Percentiles rank a stretch among this genome's conserved stretches.
Conservation (phyloP, 2,888 invertebrate genomes). For the Eupithecia centaureata region DNA sequence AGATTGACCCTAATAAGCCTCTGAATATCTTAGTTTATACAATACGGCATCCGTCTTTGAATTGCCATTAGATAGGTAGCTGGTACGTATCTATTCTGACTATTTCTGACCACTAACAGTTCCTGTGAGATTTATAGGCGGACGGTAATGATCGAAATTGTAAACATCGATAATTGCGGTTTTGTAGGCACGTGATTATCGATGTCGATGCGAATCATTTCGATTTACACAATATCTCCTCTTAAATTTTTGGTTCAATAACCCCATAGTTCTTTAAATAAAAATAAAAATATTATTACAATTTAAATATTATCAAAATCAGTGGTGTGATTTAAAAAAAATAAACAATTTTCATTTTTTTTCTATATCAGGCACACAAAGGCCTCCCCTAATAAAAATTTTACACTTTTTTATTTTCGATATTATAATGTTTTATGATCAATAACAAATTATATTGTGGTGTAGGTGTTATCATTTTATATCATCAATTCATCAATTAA, state of each 20-base stretch:
- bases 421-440: no score
- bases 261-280: no score
- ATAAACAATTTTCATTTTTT: no score
- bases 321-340: no score
- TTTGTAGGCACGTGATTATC: conserved; percentile 38
- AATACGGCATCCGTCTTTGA: background rate
- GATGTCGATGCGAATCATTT: conserved; percentile 1
- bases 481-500: no score
- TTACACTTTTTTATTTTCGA: no score
- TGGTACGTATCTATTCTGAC: background rate
- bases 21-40: background rate
- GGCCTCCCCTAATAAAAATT: no score
- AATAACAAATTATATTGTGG: no score
- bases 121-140: conserved; percentile 24
- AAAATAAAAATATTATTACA: no score
- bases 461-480: no score
- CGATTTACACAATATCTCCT: background rate
- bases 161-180: conserved; percentile 49
- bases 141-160: conserved; percentile 38
- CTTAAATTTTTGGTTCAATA: background rate
- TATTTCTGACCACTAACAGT: conserved; percentile 29
- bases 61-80: background rate
- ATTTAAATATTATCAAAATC: no score
- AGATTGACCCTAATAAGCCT: background rate
- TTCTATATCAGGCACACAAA: no score